Conservation (phyloP, 2,113 vertebrate species). For the Myotis brandtii region DNA sequence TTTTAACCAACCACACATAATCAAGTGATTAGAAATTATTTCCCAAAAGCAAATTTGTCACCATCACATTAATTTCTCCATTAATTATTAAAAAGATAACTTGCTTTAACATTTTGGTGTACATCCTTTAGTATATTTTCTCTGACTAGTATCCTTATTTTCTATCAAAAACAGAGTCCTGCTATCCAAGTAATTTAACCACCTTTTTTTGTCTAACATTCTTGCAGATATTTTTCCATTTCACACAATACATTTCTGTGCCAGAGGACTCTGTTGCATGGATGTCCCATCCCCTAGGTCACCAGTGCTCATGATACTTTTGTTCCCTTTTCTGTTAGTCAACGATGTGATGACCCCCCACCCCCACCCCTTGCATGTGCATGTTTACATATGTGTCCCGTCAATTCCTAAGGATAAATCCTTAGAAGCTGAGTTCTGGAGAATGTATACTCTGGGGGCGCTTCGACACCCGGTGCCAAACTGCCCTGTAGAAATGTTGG, state of each 20-base stretch:
- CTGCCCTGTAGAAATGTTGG: not conserved
- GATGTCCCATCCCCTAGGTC: not conserved
- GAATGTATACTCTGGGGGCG: not conserved
- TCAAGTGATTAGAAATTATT: constrained; percentile 45
- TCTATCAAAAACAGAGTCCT: not conserved
- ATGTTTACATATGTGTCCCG: not conserved
- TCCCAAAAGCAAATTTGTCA: not conserved
- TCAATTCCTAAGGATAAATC: not conserved
- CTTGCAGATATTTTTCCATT: not conserved
- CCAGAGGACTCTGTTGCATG: not conserved
- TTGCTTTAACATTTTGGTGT: constrained; percentile 25
- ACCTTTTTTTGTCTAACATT: not conserved
- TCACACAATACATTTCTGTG: not conserved
- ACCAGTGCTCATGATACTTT: not conserved
- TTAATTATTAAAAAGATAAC: not conserved
- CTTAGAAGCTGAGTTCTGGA: not conserved
- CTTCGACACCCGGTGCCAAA: not conserved
- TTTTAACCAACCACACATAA: not conserved
- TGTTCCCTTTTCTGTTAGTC: not conserved
- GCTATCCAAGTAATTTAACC: not conserved
- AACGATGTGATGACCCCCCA: not conserved
- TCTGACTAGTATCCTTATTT: constrained; percentile 5
- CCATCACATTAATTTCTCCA: not conserved
- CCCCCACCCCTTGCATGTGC: not conserved
- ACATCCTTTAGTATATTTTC: not conserved